Conservation (phyloP, 37 sponge, comb jelly and placozoan genomes). For the Cliona cf. orientalis region DNA sequence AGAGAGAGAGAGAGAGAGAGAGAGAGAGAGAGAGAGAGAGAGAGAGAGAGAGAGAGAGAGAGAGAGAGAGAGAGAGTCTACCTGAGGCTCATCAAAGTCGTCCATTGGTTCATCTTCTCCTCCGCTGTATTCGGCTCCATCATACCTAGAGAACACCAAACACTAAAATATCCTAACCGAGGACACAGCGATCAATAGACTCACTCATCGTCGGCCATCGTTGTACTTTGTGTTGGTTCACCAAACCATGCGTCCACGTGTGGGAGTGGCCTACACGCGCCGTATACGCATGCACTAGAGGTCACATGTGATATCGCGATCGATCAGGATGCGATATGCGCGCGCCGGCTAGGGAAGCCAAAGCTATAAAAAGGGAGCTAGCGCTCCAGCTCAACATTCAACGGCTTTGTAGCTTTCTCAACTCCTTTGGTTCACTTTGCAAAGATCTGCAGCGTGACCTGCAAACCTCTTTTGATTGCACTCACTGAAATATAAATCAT, state of each 20-base stretch:
- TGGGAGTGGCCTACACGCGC: too few relatives aligned
- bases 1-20: conserved; percentile 5
- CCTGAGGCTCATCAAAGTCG: conserved; percentile 49
- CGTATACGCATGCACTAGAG: background rate
- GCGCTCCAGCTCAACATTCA: too few relatives aligned
- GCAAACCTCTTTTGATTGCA: too few relatives aligned
- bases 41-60: background rate
- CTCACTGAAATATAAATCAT: too few relatives aligned
- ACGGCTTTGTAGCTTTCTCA: too few relatives aligned
- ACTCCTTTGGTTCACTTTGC: too few relatives aligned
- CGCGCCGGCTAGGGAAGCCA: background rate
- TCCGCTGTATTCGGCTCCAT: conserved; percentile 33
- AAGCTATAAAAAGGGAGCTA: background rate
- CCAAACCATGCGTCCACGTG: background rate
- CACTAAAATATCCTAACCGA: background rate
- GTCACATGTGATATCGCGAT: background rate
- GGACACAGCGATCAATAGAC: background rate
- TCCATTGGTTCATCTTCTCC: conserved; percentile 64
- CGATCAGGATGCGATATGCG: background rate
- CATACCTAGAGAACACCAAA: conserved; percentile 9
- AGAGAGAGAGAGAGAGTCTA: background rate
- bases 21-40: conserved; percentile 12
- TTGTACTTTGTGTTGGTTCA: background rate
- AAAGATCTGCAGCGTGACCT: too few relatives aligned
- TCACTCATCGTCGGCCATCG: conserved; percentile 41